phyloP scores from a whole-genome alignment of 2,797 vertebrate species.

The Diceros bicornis region DNA sequence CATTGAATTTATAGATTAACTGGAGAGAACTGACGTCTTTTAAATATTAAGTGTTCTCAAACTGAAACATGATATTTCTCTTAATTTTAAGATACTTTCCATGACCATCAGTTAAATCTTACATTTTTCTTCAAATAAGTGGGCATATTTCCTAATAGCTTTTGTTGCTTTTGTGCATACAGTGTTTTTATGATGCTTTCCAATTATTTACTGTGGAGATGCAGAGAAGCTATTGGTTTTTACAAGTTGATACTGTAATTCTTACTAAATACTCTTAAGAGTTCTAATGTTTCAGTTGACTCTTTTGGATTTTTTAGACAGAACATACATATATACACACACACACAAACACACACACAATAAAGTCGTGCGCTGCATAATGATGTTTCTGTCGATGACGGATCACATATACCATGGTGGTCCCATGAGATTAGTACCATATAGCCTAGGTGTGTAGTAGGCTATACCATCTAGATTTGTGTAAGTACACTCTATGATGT shows the following conservation, averaged over 20 bases:
- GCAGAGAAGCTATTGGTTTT: neutral
- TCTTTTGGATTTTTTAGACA: neutral
- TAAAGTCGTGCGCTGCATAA: no score
- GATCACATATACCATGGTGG: no score
- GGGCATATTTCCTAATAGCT: neutral
- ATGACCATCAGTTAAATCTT: neutral
- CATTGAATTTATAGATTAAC: neutral
- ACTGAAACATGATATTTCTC: neutral
- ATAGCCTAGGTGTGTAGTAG: no score
- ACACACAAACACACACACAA: no score
- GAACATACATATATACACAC: neutral
- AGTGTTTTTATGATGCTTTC: neutral
- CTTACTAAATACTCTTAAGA: neutral
- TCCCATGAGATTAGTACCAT: no score
- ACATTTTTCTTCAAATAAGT: neutral
- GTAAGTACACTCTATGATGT: no score
- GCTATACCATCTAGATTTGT: no score
- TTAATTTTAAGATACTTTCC: neutral
- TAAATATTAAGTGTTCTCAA: neutral
- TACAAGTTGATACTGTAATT: neutral
- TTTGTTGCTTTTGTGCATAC: neutral
- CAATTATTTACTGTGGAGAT: neutral
- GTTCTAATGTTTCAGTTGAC: neutral
- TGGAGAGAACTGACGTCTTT: neutral
- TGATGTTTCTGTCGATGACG: no score